Percentiles rank a stretch among this genome's conserved stretches.
Evolutionary conservation across 1,140 invertebrate species (phyloP).

Genomic region (Centruroides vittatus): DNA sequence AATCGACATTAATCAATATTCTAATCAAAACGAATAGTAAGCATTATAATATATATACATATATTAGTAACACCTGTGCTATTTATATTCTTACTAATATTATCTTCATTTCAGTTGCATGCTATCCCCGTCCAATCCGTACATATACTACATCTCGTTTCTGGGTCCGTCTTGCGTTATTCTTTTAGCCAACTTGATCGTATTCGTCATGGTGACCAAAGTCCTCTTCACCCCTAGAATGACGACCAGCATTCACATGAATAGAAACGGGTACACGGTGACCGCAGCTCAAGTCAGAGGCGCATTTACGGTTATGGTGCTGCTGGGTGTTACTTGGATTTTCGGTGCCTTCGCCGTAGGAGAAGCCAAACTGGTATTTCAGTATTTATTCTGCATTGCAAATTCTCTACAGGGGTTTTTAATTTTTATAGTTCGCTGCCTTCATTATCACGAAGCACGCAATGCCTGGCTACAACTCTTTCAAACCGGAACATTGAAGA

Average conservation of each 20-base stretch:
- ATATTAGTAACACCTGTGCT: neutral
- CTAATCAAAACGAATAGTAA: slow-evolving; percentile 20
- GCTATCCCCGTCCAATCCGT: slow-evolving; percentile 25
- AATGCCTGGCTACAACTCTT: slow-evolving; percentile 28
- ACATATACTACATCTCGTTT: slow-evolving; percentile 31
- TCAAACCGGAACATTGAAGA: slow-evolving; percentile 15
- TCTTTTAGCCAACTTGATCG: slow-evolving; percentile 32
- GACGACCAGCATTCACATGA: neutral
- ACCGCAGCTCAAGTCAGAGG: slow-evolving; percentile 33
- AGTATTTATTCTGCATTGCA: slow-evolving; percentile 37
- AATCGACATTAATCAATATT: slow-evolving; percentile 25
- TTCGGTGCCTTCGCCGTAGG: slow-evolving; percentile 37
- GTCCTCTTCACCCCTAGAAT: slow-evolving; percentile 31
- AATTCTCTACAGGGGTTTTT: slow-evolving; percentile 39
- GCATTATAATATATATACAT: neutral
- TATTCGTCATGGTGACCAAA: slow-evolving; percentile 34
- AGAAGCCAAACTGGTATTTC: slow-evolving; percentile 31
- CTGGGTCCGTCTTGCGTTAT: slow-evolving; percentile 35
- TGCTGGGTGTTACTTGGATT: slow-evolving; percentile 40
- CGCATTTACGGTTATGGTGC: slow-evolving; percentile 37
- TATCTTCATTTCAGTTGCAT: slow-evolving; percentile 25
- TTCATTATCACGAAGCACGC: slow-evolving; percentile 35
- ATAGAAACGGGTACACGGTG: slow-evolving; percentile 7
- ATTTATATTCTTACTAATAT: neutral
- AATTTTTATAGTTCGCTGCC: slow-evolving; percentile 37